These are phyloP conservation scores for Styela plicata DNA, from an alignment of 23 tunicate genomes.

Conservation along the genomic window DNA sequence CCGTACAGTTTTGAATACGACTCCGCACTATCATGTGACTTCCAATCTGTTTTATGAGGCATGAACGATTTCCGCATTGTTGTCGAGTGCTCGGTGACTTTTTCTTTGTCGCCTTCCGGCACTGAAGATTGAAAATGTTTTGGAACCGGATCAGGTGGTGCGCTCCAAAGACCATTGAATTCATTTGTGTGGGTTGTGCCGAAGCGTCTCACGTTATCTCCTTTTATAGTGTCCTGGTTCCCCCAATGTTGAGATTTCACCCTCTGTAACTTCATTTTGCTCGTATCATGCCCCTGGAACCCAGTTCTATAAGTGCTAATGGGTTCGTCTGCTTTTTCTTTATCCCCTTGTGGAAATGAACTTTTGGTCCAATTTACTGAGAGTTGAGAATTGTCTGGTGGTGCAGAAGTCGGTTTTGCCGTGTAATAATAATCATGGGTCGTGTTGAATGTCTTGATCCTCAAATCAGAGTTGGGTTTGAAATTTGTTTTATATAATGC, in stretches of 20 bases:
- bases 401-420: conserved; percentile 28
- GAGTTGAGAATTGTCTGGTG: conserved; percentile 22
- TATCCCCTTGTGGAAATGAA: conserved; percentile 83
- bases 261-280: conserved; percentile 8
- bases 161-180: conserved; percentile 20
- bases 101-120: conserved; percentile 79
- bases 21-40: conserved; percentile 14
- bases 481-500: conserved; percentile 75
- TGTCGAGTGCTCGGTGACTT: conserved; percentile 42
- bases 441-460: conserved; percentile 61
- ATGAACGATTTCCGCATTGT: conserved; percentile 45
- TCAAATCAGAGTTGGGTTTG: conserved; percentile 64
- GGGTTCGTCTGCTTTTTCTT: conserved; percentile 72
- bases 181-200: conserved; percentile 54
- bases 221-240: conserved; percentile 35
- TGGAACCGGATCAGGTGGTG: conserved; percentile 44
- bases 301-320: conserved; percentile 46
- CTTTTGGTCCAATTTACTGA: conserved; percentile 42
- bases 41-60: conserved; percentile 12
- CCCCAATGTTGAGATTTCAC: conserved; percentile 34
- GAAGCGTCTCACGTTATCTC: conserved; percentile 59
- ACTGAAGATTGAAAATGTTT: conserved; percentile 58
- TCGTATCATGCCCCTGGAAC: conserved; percentile 40
- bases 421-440: conserved; percentile 54
- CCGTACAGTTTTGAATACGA: conserved; percentile 55